Evolutionary conservation across 2,113 vertebrate genomes (phyloP), one percentile per base, ranked within the genome.

Genomic region (Enhydra lutris): DNA sequence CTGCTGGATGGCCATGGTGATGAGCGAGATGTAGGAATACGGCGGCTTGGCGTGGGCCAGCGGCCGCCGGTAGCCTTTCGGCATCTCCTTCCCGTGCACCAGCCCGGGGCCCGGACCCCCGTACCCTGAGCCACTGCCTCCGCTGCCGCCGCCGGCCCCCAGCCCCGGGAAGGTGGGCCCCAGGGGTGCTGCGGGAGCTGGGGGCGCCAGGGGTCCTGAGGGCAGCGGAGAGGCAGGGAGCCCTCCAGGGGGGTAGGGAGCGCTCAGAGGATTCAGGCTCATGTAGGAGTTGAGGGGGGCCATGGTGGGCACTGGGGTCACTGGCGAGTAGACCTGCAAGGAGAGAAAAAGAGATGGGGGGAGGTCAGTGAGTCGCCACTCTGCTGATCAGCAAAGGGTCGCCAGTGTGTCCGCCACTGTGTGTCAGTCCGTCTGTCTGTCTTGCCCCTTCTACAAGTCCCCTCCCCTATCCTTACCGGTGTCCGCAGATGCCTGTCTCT

Each of bases 1-100:
- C 98, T 99, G 99, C 98, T 99, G 99, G 97, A 99, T 99, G 0
- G 99, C 99, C 99, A 99, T 99, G 97, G 99, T 99, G 98, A 99
- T 99, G 97, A 99, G 99, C 10, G 99, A 99, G 98, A 99, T 99
- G 98, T 99, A 99, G 42, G 99, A 99, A 85, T 99, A 99, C 0
- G 99, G 99, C 0, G 99, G 99, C 98, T 99, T 99, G 98, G 99
- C 99, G 0, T 99, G 99, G 61, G 99, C 99, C 98, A 99, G 98
- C 0, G 99, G 99, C 71, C 99, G 99, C 3, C 99, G 99, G 98
- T 99, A 99, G 50, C 96, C 96, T 94, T 99, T 99, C 0, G 99
- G 98, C 65, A 99, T 98, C 97, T 99, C 99, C 55, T 99, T 99
- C 55, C 99, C 98, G 0, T 98, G 98, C 96, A 78, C 99, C 85